Evolutionary conservation across 2,888 invertebrate genomes (phyloP).

Genomic region (Nebria salina): DNA sequence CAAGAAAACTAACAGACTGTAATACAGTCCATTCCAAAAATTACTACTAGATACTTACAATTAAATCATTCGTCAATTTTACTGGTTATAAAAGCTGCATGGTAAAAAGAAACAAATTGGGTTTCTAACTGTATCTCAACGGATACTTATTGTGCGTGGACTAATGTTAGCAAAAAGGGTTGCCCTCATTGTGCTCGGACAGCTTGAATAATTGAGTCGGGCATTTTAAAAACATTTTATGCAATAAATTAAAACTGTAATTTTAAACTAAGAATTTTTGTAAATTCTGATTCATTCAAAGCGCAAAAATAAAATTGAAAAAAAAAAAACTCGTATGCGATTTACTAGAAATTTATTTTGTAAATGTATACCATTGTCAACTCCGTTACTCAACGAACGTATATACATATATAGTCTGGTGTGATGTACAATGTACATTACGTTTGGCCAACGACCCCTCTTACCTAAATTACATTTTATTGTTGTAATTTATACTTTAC

Average conservation of each 20-base stretch:
- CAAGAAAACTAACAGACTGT: background rate
- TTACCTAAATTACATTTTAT: constrained; percentile 37
- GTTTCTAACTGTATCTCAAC: background rate
- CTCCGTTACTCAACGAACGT: background rate
- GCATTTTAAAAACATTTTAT: no score
- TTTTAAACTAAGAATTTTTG: no score
- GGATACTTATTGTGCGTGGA: background rate
- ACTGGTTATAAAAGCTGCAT: background rate
- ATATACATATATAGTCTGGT: no score
- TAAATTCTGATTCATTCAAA: no score
- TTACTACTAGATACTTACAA: background rate
- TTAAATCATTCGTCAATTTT: background rate
- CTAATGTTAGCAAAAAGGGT: no score
- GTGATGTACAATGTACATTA: constrained; percentile 36
- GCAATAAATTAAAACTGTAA: no score
- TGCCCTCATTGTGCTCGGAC: no score
- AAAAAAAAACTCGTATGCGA: background rate
- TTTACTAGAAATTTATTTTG: background rate
- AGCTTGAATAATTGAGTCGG: no score
- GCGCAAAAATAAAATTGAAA: background rate
- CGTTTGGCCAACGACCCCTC: constrained; percentile 6
- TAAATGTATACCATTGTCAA: background rate
- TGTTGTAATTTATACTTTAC: constrained; percentile 36
- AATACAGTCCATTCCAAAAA: background rate
- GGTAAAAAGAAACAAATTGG: background rate